Evolutionary conservation across 2,797 vertebrate species (phyloP).

Genomic region (Phoebastria nigripes): DNA sequence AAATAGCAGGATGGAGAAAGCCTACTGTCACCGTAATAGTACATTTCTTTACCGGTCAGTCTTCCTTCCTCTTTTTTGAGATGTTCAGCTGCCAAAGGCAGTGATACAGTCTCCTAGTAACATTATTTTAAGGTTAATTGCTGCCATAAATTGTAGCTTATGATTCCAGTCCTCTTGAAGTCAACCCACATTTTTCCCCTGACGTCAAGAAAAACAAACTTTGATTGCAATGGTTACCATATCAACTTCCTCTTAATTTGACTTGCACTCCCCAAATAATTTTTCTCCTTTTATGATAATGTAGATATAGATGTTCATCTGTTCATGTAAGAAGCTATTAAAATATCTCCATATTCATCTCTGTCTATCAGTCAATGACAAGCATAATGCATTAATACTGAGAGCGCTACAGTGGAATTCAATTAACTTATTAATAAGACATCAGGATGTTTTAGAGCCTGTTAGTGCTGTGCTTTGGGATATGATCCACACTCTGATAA

Average conservation of each 20-base stretch:
- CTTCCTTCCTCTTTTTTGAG: background rate
- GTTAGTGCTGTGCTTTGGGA: slow-evolving; percentile 30
- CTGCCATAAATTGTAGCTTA: slow-evolving; percentile 27
- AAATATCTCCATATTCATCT: slow-evolving; percentile 61
- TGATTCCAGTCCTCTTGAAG: background rate
- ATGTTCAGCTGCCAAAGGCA: slow-evolving; percentile 3
- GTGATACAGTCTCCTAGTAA: background rate
- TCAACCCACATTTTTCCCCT: slow-evolving; percentile 2
- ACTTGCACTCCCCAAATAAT: slow-evolving; percentile 33
- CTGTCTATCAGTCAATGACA: slow-evolving; percentile 69
- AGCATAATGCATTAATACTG: slow-evolving; percentile 42
- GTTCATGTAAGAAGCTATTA: slow-evolving; percentile 58
- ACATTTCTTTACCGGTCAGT: background rate
- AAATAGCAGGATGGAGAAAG: background rate
- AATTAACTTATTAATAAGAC: slow-evolving; percentile 71
- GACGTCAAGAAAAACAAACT: slow-evolving; percentile 11
- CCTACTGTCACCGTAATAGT: background rate
- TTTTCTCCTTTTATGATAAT: slow-evolving; percentile 54
- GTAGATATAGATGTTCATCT: slow-evolving; percentile 54
- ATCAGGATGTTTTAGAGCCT: slow-evolving; percentile 59
- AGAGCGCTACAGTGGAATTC: slow-evolving; percentile 48
- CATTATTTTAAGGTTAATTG: slow-evolving; percentile 9
- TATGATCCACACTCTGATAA: slow-evolving; percentile 36
- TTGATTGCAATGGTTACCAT: slow-evolving; percentile 24
- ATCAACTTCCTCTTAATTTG: slow-evolving; percentile 39